phyloP scores from a whole-genome alignment of 2,113 vertebrate species.

The Mesoclemmys tuberculata region DNA sequence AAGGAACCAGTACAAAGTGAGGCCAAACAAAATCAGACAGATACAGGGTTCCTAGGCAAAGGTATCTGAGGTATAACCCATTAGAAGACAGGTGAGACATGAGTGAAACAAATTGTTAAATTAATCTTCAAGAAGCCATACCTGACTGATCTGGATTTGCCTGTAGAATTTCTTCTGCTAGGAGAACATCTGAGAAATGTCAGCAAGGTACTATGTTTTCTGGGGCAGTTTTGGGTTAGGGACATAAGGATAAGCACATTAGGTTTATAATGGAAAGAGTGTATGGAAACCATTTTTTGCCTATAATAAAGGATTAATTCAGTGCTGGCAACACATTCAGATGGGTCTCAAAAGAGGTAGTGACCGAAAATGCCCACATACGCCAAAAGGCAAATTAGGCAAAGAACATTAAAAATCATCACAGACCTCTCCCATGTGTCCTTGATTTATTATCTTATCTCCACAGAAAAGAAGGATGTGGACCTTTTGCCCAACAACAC shows the following conservation, averaged over 20 bases:
- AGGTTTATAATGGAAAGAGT: conserved; percentile 9
- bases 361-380: conserved; percentile 1
- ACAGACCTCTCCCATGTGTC: background rate
- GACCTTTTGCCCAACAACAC: background rate
- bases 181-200: background rate
- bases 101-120: background rate
- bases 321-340: background rate
- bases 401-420: conserved; percentile 17
- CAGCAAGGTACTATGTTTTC: background rate
- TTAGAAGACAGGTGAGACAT: background rate
- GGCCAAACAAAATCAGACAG: background rate
- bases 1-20: background rate
- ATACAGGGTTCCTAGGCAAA: background rate
- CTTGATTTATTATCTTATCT: background rate
- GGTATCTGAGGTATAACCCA: background rate
- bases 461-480: background rate
- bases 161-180: background rate
- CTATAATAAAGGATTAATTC: background rate
- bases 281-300: background rate
- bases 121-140: background rate
- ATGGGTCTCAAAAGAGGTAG: conserved; percentile 10
- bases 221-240: background rate
- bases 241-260: background rate
- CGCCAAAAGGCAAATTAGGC: background rate
- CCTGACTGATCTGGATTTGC: background rate